Conservation (phyloP, 2,113 vertebrate species). For the Podilymbus podiceps region DNA sequence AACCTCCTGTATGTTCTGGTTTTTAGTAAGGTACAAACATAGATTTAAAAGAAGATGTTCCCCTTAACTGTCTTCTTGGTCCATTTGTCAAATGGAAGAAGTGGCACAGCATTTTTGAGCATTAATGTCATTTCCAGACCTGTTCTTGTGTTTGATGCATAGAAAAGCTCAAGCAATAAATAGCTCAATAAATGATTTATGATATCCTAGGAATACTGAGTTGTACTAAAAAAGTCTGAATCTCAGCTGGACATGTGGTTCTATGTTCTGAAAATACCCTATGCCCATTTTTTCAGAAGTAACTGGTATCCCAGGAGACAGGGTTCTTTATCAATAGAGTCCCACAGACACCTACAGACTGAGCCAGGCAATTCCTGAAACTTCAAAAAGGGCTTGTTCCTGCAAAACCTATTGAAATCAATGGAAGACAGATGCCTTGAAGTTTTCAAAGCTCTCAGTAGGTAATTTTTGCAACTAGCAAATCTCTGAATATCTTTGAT, state of each 20-base stretch:
- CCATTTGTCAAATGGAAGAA: background rate
- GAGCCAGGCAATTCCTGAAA: background rate
- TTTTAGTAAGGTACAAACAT: background rate
- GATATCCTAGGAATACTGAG: background rate
- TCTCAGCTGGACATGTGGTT: background rate
- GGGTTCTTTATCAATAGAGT: background rate
- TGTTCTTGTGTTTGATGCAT: background rate
- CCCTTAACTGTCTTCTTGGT: background rate
- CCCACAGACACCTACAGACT: background rate
- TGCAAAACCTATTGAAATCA: background rate
- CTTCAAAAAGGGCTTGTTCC: background rate
- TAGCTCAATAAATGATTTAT: background rate
- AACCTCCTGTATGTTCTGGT: background rate
- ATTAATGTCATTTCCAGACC: background rate
- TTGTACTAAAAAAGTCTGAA: background rate
- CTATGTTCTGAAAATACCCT: background rate
- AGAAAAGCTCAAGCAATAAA: background rate
- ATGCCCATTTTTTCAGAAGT: background rate
- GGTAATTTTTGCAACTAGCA: background rate
- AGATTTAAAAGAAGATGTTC: background rate
- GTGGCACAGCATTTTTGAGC: background rate
- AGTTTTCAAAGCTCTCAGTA: slow-evolving; percentile 1
- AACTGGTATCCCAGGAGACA: background rate
- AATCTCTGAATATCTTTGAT: background rate
- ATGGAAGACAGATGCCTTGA: background rate